These are phyloP conservation scores for Quiscalus mexicanus DNA, from an alignment of 2,113 vertebrate species.

Conservation along the genomic window DNA sequence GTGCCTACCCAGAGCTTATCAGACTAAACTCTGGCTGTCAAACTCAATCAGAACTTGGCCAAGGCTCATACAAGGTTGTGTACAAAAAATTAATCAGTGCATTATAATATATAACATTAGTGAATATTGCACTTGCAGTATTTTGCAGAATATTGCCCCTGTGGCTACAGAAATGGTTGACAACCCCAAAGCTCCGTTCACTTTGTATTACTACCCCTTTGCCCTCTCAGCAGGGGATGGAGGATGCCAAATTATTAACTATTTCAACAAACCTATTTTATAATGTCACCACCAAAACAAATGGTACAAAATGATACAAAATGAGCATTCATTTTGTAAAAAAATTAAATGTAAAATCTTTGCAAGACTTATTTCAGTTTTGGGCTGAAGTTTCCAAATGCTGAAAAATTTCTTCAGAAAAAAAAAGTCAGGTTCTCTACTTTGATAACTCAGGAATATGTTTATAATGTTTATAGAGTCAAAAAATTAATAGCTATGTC, in stretches of 20 bases:
- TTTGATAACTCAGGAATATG: not conserved
- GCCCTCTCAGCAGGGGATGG: not conserved
- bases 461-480: not conserved
- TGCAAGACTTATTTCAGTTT: not conserved
- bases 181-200: not conserved
- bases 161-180: not conserved
- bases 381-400: not conserved
- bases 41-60: not conserved
- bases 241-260: not conserved
- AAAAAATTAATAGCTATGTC: not conserved
- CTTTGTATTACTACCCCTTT: not conserved
- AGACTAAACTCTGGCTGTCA: not conserved
- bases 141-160: not conserved
- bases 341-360: not conserved
- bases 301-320: not conserved
- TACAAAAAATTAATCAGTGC: not conserved
- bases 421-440: not conserved
- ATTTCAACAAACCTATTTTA: not conserved
- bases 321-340: not conserved
- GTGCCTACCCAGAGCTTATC: not conserved
- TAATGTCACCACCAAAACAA: not conserved
- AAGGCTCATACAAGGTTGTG: not conserved
- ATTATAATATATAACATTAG: not conserved
- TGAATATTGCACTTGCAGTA: not conserved
- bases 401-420: not conserved